A percentile compares a stretch with the other conserved stretches of the same genome.
Conservation (phyloP, 2,888 invertebrate genomes). For the Volucella bombylans region DNA sequence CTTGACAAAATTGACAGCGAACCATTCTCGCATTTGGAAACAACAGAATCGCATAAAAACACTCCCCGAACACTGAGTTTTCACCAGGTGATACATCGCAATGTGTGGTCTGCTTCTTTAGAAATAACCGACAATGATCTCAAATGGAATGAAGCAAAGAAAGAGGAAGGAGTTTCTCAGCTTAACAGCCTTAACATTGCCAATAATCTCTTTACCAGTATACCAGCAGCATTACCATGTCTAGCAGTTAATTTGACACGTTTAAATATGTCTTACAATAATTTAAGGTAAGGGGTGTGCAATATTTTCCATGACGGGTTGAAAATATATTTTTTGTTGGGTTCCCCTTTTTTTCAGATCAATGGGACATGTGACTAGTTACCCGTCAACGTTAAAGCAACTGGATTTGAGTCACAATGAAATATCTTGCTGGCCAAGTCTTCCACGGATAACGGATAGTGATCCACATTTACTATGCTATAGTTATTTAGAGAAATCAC, state of each 20-base stretch:
- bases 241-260: constrained; percentile 92
- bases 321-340: background rate
- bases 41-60: constrained; percentile 73
- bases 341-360: constrained; percentile 82
- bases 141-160: constrained; percentile 83
- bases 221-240: constrained; percentile 95
- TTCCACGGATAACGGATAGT: constrained; percentile 87
- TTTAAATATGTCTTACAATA: constrained; percentile 96
- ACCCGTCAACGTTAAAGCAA: constrained; percentile 94
- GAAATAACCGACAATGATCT: constrained; percentile 87
- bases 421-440: constrained; percentile 94
- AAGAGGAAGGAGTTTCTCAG: constrained; percentile 85
- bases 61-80: constrained; percentile 77
- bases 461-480: constrained; percentile 89
- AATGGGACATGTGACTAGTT: constrained; percentile 94
- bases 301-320: background rate
- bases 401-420: constrained; percentile 96
- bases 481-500: constrained; percentile 82
- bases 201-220: constrained; percentile 93
- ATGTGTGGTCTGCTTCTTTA: constrained; percentile 88
- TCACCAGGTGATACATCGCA: constrained; percentile 87
- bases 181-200: constrained; percentile 92
- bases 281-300: constrained; percentile 82
- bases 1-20: constrained; percentile 79
- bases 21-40: constrained; percentile 78